phyloP scores from a whole-genome alignment of 2,888 invertebrate species.

The Caenorhabditis sulstoni region DNA sequence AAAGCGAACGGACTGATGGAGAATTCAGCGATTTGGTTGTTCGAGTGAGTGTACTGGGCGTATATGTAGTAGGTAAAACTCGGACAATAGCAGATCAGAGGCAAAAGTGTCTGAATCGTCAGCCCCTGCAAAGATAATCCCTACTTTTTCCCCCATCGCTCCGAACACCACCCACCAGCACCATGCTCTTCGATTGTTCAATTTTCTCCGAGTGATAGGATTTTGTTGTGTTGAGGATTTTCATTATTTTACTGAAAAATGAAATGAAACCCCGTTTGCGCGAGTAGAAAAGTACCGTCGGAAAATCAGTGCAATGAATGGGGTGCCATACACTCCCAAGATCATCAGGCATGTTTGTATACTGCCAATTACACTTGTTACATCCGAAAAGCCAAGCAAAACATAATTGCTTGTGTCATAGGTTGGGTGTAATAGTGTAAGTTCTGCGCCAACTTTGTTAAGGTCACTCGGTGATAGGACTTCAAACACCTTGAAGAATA shows the following conservation, averaged over 20 bases:
- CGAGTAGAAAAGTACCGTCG: too few relatives aligned
- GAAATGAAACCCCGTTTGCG: not conserved
- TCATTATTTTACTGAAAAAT: conserved; percentile 38
- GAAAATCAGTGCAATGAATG: conserved; percentile 32
- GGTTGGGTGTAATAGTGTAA: conserved; percentile 3
- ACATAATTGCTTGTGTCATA: conserved; percentile 32
- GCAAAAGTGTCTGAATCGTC: conserved; percentile 42
- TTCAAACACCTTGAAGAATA: conserved; percentile 16
- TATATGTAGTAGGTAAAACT: conserved; percentile 37
- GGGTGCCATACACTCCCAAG: conserved; percentile 33
- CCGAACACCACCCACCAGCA: not conserved
- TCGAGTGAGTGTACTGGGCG: conserved; percentile 15
- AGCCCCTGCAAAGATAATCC: conserved; percentile 32
- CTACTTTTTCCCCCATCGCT: too few relatives aligned
- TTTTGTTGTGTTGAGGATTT: conserved; percentile 33
- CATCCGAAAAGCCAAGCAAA: conserved; percentile 38
- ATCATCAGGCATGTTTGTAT: conserved; percentile 19
- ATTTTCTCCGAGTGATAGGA: conserved; percentile 35
- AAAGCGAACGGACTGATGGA: conserved; percentile 24
- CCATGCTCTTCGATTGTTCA: conserved; percentile 43
- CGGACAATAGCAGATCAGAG: conserved; percentile 33
- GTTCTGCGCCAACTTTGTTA: not conserved
- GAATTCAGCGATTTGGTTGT: conserved; percentile 22
- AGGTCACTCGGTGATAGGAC: conserved; percentile 18
- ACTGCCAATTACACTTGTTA: conserved; percentile 2